Conservation (phyloP, 2,888 invertebrate species). For the Syritta pipiens region DNA sequence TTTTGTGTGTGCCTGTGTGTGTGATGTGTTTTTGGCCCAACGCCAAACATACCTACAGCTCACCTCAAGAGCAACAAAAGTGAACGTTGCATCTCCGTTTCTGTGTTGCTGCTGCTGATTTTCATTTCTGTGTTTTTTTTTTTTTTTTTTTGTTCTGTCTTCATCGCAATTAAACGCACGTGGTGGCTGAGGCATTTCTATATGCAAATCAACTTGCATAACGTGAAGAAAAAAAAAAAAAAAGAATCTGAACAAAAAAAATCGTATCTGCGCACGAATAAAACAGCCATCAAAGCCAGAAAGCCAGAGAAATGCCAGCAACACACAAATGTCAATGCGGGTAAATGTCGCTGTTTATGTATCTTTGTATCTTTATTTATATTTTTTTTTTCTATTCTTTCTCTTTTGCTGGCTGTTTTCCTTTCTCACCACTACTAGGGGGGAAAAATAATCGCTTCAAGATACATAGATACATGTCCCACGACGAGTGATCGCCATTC, state of each 20-base stretch:
- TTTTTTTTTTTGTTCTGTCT: constrained; percentile 4
- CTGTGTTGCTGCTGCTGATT: constrained; percentile 40
- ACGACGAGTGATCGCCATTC: constrained; percentile 49
- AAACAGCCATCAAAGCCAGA: constrained; percentile 41
- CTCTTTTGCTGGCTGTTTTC: neutral
- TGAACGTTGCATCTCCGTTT: too few relatives aligned
- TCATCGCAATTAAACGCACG: constrained; percentile 65
- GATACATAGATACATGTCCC: constrained; percentile 12
- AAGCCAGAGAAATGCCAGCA: constrained; percentile 56
- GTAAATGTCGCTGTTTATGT: constrained; percentile 55
- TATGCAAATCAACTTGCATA: constrained; percentile 66
- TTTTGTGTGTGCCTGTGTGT: neutral
- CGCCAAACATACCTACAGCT: constrained; percentile 40
- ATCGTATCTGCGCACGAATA: constrained; percentile 56
- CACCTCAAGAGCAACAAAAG: constrained; percentile 60
- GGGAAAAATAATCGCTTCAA: constrained; percentile 24
- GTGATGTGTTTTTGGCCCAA: constrained; percentile 21
- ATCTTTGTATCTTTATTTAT: too few relatives aligned
- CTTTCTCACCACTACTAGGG: too few relatives aligned
- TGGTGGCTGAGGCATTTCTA: constrained; percentile 60
- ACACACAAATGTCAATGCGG: constrained; percentile 66
- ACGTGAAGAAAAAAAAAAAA: too few relatives aligned
- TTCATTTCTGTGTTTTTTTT: neutral
- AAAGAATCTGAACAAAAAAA: too few relatives aligned
- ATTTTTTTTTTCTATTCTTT: constrained; percentile 4